These are phyloP conservation scores for Plotosus lineatus DNA, from an alignment of 2,113 vertebrate species.

Conservation along the genomic window DNA sequence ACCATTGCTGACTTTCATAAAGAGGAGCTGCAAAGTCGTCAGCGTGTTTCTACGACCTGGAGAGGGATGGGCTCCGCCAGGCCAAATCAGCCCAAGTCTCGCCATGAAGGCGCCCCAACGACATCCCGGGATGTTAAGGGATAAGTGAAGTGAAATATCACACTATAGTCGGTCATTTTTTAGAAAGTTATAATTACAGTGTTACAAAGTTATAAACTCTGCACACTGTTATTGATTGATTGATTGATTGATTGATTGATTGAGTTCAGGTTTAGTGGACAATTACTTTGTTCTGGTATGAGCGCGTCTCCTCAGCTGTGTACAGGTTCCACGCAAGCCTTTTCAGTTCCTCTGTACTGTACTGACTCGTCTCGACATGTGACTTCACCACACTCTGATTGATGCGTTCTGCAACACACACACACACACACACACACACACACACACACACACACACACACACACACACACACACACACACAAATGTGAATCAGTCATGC, in stretches of 20 bases:
- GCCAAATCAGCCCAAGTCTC: no score
- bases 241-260: not conserved
- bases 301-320: slow-evolving; percentile 80
- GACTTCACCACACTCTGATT: slow-evolving; percentile 87
- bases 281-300: slow-evolving; percentile 80
- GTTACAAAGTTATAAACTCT: not conserved
- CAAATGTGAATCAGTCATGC: not conserved
- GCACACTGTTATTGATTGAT: not conserved
- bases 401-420: slow-evolving; percentile 73
- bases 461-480: not conserved
- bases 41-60: no score
- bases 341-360: slow-evolving; percentile 84
- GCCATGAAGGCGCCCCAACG: no score
- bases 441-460: not conserved
- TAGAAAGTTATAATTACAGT: not conserved
- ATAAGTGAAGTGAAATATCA: no score
- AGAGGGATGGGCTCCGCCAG: no score
- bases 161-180: not conserved
- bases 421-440: slow-evolving; percentile 20
- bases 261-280: not conserved
- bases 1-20: no score
- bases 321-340: slow-evolving; percentile 81
- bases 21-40: no score
- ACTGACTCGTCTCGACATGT: slow-evolving; percentile 86
- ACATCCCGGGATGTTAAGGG: no score